Base-by-base conservation (phyloP, 2,797 vertebrate genomes). In the Gallinago stenura region DNA sequence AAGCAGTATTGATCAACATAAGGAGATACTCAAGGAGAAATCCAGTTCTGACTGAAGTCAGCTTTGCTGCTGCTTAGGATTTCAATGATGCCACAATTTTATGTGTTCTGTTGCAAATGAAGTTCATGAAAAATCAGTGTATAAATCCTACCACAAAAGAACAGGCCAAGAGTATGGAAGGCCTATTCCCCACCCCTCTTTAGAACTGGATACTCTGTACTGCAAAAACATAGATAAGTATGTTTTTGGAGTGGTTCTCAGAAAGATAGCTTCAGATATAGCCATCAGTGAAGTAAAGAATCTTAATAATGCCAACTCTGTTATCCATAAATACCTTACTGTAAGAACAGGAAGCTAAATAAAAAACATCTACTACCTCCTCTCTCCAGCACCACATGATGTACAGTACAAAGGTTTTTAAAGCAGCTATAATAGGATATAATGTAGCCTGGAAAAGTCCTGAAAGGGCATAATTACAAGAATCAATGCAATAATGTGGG, bases 391-490 rank as follows among this genome's bases (percentile, higher is more conserved):
- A 87, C 83, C 89, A 96, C 82, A 84, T 37, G 51, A 82, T 25
- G 8, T 69, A 94, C 61, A 93, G 87, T 93, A 87, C 94, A 97
- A 97, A 96, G 81, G 76, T 94, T 93, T 97, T 97, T 97, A 90
- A 97, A 97, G 76, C 69, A 93, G 72, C 93, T 97, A 78, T 97
- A 97, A 98, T 88, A 97, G 92, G 75, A 89, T 88, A 77, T 87
- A 96, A 87, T 78, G 66, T 85, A 92, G 60, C 91, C 96, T 97
- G 83, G 78, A 96, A 94, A 89, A 93, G 45, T 95, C 89, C 94
- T 93, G 69, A 96, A 96, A 95, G 93, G 85, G 62, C 71, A 88
- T 93, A 94, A 97, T 98, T 97, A 93, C 84, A 97, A 93, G 94
- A 96, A 98, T 97, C 96, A 93, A 90, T 96, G 92, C 30, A 85